A percentile compares a stretch with the other conserved stretches of the same genome.
Evolutionary conservation across 2,888 invertebrate genomes (phyloP).

Genomic region (Hypomecis atomaria): DNA sequence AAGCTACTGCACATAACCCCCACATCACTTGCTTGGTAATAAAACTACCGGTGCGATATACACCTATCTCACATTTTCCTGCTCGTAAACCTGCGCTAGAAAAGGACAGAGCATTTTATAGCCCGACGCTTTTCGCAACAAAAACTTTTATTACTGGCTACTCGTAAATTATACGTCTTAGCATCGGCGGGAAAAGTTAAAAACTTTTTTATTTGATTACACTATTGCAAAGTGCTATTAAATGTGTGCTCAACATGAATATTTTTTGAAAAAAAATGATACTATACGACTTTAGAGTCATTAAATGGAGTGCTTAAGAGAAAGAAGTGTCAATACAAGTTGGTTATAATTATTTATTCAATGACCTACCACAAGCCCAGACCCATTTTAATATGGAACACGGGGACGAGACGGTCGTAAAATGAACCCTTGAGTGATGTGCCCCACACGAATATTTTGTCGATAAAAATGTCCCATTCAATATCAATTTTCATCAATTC

Average conservation of each 20-base stretch:
- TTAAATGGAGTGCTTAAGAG: slow-evolving; percentile 22
- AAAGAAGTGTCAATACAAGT: slow-evolving; percentile 25
- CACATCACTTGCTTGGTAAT: slow-evolving; percentile 64
- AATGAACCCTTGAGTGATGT: slow-evolving; percentile 66
- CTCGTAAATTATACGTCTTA: slow-evolving; percentile 80
- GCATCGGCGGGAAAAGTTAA: slow-evolving; percentile 59
- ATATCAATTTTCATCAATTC: too few species aligned
- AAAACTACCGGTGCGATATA: slow-evolving; percentile 75
- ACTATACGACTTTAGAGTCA: slow-evolving; percentile 20
- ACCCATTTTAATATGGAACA: slow-evolving; percentile 80
- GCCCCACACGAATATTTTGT: slow-evolving; percentile 29
- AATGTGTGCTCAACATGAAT: slow-evolving; percentile 11
- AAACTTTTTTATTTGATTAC: slow-evolving; percentile 33
- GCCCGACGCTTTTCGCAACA: slow-evolving; percentile 77
- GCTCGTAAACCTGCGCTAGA: slow-evolving; percentile 71
- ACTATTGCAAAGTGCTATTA: slow-evolving; percentile 12
- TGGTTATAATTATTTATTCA: slow-evolving; percentile 52
- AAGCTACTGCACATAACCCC: slow-evolving; percentile 46
- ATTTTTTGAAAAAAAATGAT: slow-evolving; percentile 7
- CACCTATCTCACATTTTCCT: slow-evolving; percentile 75
- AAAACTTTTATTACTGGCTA: slow-evolving; percentile 80
- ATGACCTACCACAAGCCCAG: slow-evolving; percentile 78
- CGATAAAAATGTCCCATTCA: slow-evolving; percentile 23
- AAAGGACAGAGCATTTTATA: slow-evolving; percentile 73
- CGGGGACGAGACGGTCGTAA: slow-evolving; percentile 77